Base-by-base conservation (phyloP, 1,140 invertebrate genomes). In the Brachionus koreanus region DNA sequence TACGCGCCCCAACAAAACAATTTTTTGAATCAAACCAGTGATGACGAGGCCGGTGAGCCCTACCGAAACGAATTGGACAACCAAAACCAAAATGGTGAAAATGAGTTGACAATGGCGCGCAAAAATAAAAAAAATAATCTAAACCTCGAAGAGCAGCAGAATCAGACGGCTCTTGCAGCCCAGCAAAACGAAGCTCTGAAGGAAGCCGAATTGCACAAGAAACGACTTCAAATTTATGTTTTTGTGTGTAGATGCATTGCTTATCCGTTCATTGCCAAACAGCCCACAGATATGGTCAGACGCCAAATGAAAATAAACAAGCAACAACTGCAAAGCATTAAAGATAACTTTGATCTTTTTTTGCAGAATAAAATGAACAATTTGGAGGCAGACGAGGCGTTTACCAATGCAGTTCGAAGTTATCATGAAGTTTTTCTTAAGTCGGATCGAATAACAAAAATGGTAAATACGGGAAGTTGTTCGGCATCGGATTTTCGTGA, bases 191-290 rank as follows among this genome's bases (percentile, higher is more conserved):
- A 79, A 13, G 76, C 76, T 5, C 13, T 35, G n/a, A 79, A 79
- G 25, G 49, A 61, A 39, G 61, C 61, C 19, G 76, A 79, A 61
- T 94, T 97, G 86, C 91, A 95, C 77, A 97, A 97, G 88, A 91
- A 92, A 63, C 91, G 94, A 74, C 92, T 99, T 52, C 97, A 99
- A 87, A 89, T 99, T 25, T 99, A 99, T 89, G 97, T 99, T 79
- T 99, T 99, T 89, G 94, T 99, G 84, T 96, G 96, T 84, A 91
- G 97, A 87, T 98, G 97, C 89, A 93, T 98, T 86, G 95, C 97
- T 3, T 99, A 99, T 91, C 97, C 97, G 6, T 99, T 99, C 89
- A 99, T 99, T 90, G 95, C 96, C 5, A 99, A 99, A 89, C 97
- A 99, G 88, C 95, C 96, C 0, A 97, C 95, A 19, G 97, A 99